Conservation (phyloP, 2,797 vertebrate genomes). For the Cetoscarus ocellatus region DNA sequence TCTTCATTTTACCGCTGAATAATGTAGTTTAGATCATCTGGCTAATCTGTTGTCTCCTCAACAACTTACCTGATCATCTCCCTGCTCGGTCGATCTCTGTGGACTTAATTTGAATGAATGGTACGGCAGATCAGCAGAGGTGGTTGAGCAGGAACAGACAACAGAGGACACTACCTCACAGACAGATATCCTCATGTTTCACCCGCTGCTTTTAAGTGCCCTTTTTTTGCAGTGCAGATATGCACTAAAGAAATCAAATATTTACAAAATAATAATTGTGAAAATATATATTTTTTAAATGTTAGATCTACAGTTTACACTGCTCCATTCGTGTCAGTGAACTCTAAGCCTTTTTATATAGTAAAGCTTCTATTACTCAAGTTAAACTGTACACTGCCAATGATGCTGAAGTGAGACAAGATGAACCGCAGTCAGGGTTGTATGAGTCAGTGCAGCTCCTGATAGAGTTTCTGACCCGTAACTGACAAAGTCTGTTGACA, state of each 20-base stretch:
- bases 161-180: too few relatives aligned
- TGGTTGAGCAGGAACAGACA: too few relatives aligned
- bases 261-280: background rate
- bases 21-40: constrained; percentile 3
- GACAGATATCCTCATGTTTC: too few relatives aligned
- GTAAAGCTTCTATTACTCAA: background rate
- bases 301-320: background rate
- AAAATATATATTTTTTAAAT: background rate
- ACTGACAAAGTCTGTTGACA: constrained; percentile 3
- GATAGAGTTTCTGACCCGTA: constrained; percentile 3
- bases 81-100: background rate
- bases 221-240: too few relatives aligned
- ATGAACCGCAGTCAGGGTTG: background rate
- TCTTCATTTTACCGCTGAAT: background rate
- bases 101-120: background rate
- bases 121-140: background rate
- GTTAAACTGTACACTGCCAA: background rate
- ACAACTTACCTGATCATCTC: background rate
- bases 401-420: background rate
- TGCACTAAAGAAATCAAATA: too few relatives aligned
- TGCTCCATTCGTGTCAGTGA: background rate
- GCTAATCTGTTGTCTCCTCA: background rate
- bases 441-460: background rate
- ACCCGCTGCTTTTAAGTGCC: too few relatives aligned
- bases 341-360: background rate